Evolutionary conservation across 2,797 vertebrate species (phyloP), one percentile per base, ranked within the genome.

Genomic region (Ctenosaura bakeri): DNA sequence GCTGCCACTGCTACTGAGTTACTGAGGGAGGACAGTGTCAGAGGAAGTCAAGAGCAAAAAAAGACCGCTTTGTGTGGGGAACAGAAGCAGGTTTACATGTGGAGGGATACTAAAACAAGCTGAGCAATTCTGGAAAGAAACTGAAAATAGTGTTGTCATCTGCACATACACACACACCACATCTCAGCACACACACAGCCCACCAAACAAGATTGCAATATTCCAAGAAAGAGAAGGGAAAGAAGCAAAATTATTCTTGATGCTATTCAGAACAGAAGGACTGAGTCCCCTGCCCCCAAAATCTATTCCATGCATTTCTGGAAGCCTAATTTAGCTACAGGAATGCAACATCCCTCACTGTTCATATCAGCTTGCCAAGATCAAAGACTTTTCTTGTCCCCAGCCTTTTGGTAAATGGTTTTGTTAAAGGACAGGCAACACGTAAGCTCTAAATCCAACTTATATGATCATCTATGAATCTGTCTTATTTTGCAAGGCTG

Each of bases 291-390:
- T 16, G 10, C 9, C 69, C 20, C 52, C 12, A 6, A 86, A 42
- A 76, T 42, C 52, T 38, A 54, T 22, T 24, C n/a, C 66, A 56
- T 14, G 42, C 24, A 13, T 32, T 79, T 32, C 14, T 24, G 10
- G 29, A 13, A 80, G 78, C 52, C n/a, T 86, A 76, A 86, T 86
- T 86, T 59, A 76, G 85, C 71, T 76, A 16, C n/a, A 16, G 24
- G 9, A 24, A 84, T 18, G 29, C 62, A 46, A 46, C 12, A 7
- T 84, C 16, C 46, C 83, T 18, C 64, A 42, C 29, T 71, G 64
- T 66, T 7, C 42, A 84, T 50, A n/a, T 22, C 32, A 35, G n/a
- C 24, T 56, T n/a, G 52, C 22, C 50, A 62, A 64, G 5, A 83
- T 26, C 22, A 42, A 59, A 42, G 24, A 12, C 13, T 46, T 62